These are phyloP conservation scores for Amia ocellicauda DNA, from an alignment of 2,113 vertebrate genomes.

Conservation along the genomic window DNA sequence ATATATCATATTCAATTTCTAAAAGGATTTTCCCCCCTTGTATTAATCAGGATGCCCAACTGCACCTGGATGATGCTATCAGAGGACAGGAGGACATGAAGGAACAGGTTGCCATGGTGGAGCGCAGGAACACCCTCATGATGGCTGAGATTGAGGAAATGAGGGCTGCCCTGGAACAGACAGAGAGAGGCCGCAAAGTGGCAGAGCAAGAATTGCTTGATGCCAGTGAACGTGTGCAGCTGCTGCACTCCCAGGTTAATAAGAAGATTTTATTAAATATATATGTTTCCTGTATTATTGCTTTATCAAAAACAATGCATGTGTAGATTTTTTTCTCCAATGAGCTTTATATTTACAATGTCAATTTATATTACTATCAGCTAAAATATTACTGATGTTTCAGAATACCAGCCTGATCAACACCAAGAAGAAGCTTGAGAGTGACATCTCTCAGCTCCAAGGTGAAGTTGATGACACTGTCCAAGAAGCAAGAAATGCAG, in stretches of 20 bases:
- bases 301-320: too few species aligned
- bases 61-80: slow-evolving; percentile 77
- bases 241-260: slow-evolving; percentile 73
- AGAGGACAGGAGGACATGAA: slow-evolving; percentile 70
- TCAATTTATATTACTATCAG: too few species aligned
- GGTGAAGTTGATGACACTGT: slow-evolving; percentile 58
- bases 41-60: slow-evolving; percentile 71
- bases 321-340: too few species aligned
- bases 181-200: slow-evolving; percentile 63
- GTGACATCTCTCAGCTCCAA: slow-evolving; percentile 63
- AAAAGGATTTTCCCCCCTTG: background rate
- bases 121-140: slow-evolving; percentile 68
- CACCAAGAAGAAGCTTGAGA: slow-evolving; percentile 69
- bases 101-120: slow-evolving; percentile 67
- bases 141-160: slow-evolving; percentile 74
- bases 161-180: slow-evolving; percentile 71
- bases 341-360: slow-evolving; percentile 21
- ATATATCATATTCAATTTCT: background rate
- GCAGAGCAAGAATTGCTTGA: slow-evolving; percentile 77
- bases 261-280: too few species aligned
- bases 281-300: too few species aligned
- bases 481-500: slow-evolving; percentile 64
- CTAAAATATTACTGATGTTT: too few species aligned
- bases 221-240: slow-evolving; percentile 54
- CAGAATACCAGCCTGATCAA: slow-evolving; percentile 69